Evolutionary conservation across 2,888 invertebrate species (phyloP).

Genomic region (Peribatodes rhomboidaria): DNA sequence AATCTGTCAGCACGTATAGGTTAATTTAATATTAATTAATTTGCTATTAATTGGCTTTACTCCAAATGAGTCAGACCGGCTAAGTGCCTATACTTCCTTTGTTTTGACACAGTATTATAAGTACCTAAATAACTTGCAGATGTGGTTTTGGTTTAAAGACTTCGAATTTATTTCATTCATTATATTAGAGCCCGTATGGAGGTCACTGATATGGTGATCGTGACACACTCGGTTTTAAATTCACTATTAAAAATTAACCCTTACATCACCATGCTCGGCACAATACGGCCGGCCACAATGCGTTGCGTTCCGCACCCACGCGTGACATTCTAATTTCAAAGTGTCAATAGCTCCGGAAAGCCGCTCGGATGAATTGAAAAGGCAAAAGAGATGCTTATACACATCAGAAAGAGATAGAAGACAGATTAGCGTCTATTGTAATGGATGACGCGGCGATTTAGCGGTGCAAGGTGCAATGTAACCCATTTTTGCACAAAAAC

Average conservation of each 20-base stretch:
- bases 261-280: slow-evolving; percentile 62
- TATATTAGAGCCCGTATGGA: neutral
- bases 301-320: slow-evolving; percentile 80
- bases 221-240: slow-evolving; percentile 23
- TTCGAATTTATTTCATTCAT: slow-evolving; percentile 7
- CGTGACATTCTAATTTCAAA: slow-evolving; percentile 81
- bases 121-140: neutral
- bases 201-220: neutral
- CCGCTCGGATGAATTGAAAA: slow-evolving; percentile 66
- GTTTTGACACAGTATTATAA: slow-evolving; percentile 2
- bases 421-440: slow-evolving; percentile 76
- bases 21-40: neutral
- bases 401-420: slow-evolving; percentile 58
- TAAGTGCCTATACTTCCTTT: neutral
- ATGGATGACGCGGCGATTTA: slow-evolving; percentile 69
- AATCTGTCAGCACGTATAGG: neutral
- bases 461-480: slow-evolving; percentile 78
- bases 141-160: slow-evolving; percentile 10
- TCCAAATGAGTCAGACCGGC: slow-evolving; percentile 4
- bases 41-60: slow-evolving; percentile 6
- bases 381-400: slow-evolving; percentile 64
- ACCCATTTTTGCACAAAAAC: slow-evolving; percentile 82
- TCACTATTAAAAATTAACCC: slow-evolving; percentile 56
- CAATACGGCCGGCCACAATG: slow-evolving; percentile 68
- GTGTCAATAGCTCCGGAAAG: slow-evolving; percentile 79